Conservation (phyloP, 2,797 vertebrate species). For the Monodelphis domestica region DNA sequence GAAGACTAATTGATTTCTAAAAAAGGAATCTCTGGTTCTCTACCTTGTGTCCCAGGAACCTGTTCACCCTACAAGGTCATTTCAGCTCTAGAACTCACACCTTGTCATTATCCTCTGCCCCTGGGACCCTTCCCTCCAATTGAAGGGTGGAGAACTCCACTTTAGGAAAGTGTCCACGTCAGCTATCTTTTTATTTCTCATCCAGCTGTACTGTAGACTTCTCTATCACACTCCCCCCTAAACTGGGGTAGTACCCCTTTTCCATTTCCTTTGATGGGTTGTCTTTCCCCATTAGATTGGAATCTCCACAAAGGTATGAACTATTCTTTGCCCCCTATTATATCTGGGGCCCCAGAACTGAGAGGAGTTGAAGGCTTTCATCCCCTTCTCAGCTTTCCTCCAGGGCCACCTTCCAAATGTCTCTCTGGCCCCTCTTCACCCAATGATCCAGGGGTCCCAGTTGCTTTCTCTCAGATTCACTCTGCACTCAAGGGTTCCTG, state of each 20-base stretch:
- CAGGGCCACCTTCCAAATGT: neutral
- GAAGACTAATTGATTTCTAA: neutral
- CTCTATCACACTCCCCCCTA: neutral
- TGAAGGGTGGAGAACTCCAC: neutral
- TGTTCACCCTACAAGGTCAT: neutral
- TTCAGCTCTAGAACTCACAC: neutral
- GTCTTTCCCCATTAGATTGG: neutral
- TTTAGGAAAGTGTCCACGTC: neutral
- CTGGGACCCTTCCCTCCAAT: neutral
- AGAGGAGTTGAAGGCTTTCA: neutral
- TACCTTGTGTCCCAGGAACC: neutral
- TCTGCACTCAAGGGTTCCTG: neutral
- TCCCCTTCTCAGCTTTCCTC: neutral
- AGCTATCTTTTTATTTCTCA: neutral
- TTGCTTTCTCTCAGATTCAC: conserved; percentile 4
- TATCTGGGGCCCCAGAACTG: conserved; percentile 28
- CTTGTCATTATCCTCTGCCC: neutral
- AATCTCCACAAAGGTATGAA: neutral
- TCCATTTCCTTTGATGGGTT: neutral
- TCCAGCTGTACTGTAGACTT: neutral
- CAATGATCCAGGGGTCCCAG: neutral
- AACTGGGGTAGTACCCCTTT: neutral
- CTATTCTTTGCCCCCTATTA: neutral
- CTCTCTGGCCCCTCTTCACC: neutral
- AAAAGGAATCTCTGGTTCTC: neutral